These are phyloP conservation scores for Coenonympha glycerion DNA, from an alignment of 2,888 invertebrate species.

Conservation along the genomic window DNA sequence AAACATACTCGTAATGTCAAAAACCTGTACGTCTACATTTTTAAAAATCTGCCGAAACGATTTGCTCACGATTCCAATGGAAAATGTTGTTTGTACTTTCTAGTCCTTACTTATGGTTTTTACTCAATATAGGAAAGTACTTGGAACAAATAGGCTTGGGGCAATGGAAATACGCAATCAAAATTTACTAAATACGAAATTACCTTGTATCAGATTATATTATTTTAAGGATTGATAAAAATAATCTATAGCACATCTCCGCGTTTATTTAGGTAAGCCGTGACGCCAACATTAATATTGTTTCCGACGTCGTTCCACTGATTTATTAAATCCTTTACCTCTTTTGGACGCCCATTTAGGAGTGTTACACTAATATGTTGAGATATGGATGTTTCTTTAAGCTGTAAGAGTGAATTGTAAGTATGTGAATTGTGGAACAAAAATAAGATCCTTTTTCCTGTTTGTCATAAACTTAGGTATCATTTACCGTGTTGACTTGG, in stretches of 20 bases:
- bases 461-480: neutral
- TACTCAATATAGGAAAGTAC: too few relatives aligned
- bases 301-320: conserved; percentile 6
- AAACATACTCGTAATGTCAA: too few relatives aligned
- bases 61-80: too few relatives aligned
- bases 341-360: conserved; percentile 5
- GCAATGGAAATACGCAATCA: too few relatives aligned
- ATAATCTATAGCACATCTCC: neutral
- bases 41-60: too few relatives aligned
- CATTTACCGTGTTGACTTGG: neutral
- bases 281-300: conserved; percentile 10
- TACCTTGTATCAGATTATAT: too few relatives aligned
- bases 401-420: too few relatives aligned
- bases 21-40: too few relatives aligned
- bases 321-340: conserved; percentile 17
- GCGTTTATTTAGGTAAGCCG: conserved; percentile 7
- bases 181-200: too few relatives aligned
- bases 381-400: neutral
- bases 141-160: too few relatives aligned
- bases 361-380: neutral
- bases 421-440: neutral
- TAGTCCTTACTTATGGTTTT: too few relatives aligned
- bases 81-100: too few relatives aligned
- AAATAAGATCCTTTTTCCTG: neutral
- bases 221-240: neutral